A percentile compares a stretch with the other conserved stretches of the same genome.
Conservation (phyloP, 2,113 vertebrate genomes). For the Mustela nigripes region DNA sequence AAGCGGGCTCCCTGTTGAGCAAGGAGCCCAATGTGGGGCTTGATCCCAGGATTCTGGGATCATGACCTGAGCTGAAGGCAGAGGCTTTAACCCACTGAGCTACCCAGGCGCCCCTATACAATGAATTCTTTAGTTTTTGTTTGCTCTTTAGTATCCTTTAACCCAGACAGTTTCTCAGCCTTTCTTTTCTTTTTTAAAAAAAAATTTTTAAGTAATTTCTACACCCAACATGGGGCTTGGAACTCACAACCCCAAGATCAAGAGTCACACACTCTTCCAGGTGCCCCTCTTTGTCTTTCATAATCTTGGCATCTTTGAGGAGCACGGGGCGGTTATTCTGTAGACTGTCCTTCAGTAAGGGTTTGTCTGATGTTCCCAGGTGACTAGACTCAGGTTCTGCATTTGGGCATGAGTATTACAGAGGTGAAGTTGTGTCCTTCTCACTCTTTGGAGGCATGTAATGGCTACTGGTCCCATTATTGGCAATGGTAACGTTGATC, state of each 20-base stretch:
- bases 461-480: rapidly evolving
- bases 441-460: background rate
- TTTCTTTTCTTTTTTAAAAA: background rate
- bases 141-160: background rate
- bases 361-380: background rate
- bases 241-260: background rate
- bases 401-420: background rate
- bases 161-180: background rate
- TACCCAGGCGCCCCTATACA: background rate
- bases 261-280: background rate
- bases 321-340: background rate
- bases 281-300: background rate
- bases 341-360: background rate
- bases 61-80: no score
- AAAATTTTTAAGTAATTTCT: background rate
- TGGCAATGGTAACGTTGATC: background rate
- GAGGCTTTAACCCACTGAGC: no score
- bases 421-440: background rate
- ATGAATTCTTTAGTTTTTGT: background rate
- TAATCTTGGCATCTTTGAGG: background rate
- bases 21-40: no score
- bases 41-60: no score
- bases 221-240: background rate
- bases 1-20: no score
- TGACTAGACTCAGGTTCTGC: background rate